phyloP scores from a whole-genome alignment of 2,113 vertebrate genomes.

The Leptosomus discolor region DNA sequence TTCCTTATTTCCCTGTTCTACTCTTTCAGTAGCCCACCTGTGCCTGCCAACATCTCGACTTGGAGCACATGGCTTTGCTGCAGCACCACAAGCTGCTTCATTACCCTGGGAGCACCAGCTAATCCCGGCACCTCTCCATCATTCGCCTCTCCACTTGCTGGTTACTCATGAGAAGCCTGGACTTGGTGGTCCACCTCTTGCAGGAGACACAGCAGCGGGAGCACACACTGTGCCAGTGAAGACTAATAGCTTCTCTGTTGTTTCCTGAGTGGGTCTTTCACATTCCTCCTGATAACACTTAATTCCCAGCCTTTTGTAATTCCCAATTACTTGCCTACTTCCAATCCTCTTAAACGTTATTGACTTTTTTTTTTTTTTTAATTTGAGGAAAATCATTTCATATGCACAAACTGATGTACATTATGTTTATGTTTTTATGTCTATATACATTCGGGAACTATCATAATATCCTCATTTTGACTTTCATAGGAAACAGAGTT shows the following conservation, averaged over 20 bases:
- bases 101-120: not conserved
- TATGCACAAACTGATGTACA: not conserved
- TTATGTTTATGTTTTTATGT: not conserved
- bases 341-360: not conserved
- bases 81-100: not conserved
- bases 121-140: fast-evolving
- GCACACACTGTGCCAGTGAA: fast-evolving
- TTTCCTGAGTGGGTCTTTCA: not conserved
- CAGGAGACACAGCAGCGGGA: not conserved
- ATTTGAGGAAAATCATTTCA: not conserved
- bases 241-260: not conserved
- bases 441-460: not conserved
- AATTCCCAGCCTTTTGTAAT: not conserved
- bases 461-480: not conserved
- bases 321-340: not conserved
- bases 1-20: not conserved
- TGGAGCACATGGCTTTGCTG: not conserved
- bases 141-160: not conserved
- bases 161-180: not conserved
- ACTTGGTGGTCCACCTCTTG: not conserved
- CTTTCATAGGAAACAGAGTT: not conserved
- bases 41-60: fast-evolving
- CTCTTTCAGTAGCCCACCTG: fast-evolving
- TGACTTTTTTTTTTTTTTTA: not conserved
- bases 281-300: not conserved